phyloP scores from a whole-genome alignment of 92 coral and sea anemone species.

The Plumapathes pennacea region DNA sequence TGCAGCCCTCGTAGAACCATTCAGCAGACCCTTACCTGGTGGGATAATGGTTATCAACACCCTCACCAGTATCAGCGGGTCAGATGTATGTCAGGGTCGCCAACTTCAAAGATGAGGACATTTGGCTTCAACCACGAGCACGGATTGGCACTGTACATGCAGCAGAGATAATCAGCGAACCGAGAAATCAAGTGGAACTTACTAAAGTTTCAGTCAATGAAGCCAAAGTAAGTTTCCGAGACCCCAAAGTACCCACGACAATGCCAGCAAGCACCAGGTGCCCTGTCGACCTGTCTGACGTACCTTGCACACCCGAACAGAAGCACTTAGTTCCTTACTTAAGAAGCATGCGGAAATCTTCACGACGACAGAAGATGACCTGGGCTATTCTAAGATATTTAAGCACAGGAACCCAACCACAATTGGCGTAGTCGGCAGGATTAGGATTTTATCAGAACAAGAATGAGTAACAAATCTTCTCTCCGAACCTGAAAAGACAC shows the following conservation, averaged over 20 bases:
- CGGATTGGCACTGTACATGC: constrained; percentile 62
- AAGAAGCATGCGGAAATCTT: constrained; percentile 28
- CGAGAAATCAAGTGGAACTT: constrained; percentile 4
- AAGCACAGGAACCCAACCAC: constrained; percentile 43
- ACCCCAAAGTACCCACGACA: constrained; percentile 7
- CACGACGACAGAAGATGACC: constrained; percentile 23
- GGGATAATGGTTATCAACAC: constrained; percentile 52
- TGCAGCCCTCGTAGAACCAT: constrained; percentile 52
- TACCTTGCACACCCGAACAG: constrained; percentile 30
- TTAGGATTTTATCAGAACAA: too few species aligned
- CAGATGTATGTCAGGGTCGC: constrained; percentile 58
- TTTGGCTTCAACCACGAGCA: constrained; percentile 64
- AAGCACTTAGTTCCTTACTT: constrained; percentile 28
- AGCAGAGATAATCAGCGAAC: constrained; percentile 32
- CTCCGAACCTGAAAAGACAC: too few species aligned
- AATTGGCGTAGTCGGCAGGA: too few species aligned
- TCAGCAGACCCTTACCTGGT: constrained; percentile 25
- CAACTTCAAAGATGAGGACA: constrained; percentile 54
- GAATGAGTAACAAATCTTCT: too few species aligned
- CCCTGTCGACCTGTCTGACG: constrained; percentile 35
- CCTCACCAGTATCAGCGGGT: constrained; percentile 14
- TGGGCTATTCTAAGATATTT: constrained; percentile 38
- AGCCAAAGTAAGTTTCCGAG: constrained; percentile 28
- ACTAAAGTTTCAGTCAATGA: constrained; percentile 26
- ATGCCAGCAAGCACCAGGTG: constrained; percentile 5